phyloP scores from a whole-genome alignment of 2,888 invertebrate species.

The Laothoe populi region DNA sequence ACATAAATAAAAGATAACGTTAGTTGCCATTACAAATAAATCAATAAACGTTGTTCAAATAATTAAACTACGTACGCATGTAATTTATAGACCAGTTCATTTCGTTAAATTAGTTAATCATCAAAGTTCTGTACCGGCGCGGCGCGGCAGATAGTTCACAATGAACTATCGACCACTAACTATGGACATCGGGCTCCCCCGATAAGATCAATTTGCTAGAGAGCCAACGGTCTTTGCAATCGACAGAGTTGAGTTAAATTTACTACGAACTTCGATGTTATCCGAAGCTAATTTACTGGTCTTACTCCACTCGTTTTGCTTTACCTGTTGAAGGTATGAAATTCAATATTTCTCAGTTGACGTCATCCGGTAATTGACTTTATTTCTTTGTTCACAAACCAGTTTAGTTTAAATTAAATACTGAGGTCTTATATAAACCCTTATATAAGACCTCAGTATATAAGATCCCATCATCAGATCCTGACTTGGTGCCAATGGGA shows the following conservation, averaged over 20 bases:
- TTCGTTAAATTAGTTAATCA: conserved; percentile 66
- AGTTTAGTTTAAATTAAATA: neutral
- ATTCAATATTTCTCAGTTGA: conserved; percentile 21
- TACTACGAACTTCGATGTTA: conserved; percentile 55
- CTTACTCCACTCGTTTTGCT: conserved; percentile 42
- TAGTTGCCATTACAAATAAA: no score
- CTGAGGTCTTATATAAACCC: neutral
- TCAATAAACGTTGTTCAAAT: no score
- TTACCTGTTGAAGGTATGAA: conserved; percentile 48
- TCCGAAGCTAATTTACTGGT: conserved; percentile 56
- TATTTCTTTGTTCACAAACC: neutral
- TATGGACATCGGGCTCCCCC: conserved; percentile 58
- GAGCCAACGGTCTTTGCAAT: conserved; percentile 50
- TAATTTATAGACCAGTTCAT: conserved; percentile 52
- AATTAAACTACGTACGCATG: neutral
- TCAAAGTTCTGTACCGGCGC: conserved; percentile 34
- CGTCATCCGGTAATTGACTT: conserved; percentile 27
- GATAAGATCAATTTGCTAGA: conserved; percentile 54
- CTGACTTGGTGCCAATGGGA: no score
- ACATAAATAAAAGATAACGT: no score
- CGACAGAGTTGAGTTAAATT: conserved; percentile 42
- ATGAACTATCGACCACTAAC: conserved; percentile 46
- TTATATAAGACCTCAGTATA: no score
- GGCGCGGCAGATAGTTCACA: conserved; percentile 60
- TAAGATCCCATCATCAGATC: no score